Evolutionary conservation across 2,797 vertebrate genomes (phyloP), one percentile per base, ranked within the genome.

Genomic region (Pangasius mekongensis): DNA sequence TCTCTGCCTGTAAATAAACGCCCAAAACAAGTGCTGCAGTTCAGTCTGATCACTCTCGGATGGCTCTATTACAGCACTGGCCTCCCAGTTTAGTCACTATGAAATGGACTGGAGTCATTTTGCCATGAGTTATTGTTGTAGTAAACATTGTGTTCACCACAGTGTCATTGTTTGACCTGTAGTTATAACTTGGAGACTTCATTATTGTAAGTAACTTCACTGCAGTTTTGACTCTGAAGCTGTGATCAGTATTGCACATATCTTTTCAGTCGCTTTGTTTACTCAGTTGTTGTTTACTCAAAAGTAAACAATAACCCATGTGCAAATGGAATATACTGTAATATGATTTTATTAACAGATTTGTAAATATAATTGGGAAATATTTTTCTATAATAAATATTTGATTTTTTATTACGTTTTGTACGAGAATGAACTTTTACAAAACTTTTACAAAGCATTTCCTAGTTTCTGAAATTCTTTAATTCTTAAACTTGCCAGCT

Each of bases 11-110:
- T 87, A 89, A 92, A 91, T 90, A 90, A 90, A 91, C 87, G 83
- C 88, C 91, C 91, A 91, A 85, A 92, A 92, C 85, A 88, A 87
- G 81, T 89, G 88, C 85, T 88, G 89, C 91, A 86, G 87, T 89
- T 91, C 87, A 90, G 85, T 92, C 86, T 90, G 71, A 89, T 84
- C 52, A 33, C 88, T 87, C 81, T 78, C 73, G 82, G 88, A 89
- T 87, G 82, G 60, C 88, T 89, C 73, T 87, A 89, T 89, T 89
- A 87, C 73, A 84, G 73, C 52, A 66, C 71, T 30, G 85, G 71
- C 60, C 80, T 86, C 85, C 88, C 69, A 88, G 64, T 89, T 76
- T 47, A 77, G 80, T 84, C 85, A 84, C 80, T 77, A 49, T 71
- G 71, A 87, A 80, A 87, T 89, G 52, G 85, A 89, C 85, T 89